Evolutionary conservation across 2,888 invertebrate genomes (phyloP).

Genomic region (Lordiphosa fenestrarum): DNA sequence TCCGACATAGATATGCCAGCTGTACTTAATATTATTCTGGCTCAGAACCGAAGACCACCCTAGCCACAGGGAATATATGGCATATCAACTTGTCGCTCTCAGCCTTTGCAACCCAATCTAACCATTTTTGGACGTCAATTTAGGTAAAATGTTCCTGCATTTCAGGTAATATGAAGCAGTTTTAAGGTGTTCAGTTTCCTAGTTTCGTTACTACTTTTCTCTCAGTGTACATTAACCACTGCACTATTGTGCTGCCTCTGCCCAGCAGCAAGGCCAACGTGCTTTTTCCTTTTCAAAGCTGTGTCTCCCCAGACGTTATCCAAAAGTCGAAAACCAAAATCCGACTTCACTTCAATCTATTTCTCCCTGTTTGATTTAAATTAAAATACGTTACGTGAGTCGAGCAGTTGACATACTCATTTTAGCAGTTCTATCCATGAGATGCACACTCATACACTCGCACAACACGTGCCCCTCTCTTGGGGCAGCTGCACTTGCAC

Average conservation of each 20-base stretch:
- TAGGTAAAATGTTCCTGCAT: too few relatives aligned
- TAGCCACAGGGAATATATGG: too few relatives aligned
- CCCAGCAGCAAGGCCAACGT: constrained; percentile 13
- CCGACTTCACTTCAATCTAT: constrained; percentile 54
- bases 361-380: constrained; percentile 64
- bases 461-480: constrained; percentile 3
- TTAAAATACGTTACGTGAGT: constrained; percentile 74
- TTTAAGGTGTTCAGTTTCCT: not conserved
- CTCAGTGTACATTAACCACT: constrained; percentile 5
- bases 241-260: constrained; percentile 13
- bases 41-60: too few relatives aligned
- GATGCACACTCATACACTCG: constrained; percentile 38
- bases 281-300: constrained; percentile 1
- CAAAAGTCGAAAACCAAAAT: constrained; percentile 6
- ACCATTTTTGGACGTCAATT: too few relatives aligned
- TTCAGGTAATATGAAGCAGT: too few relatives aligned
- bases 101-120: too few relatives aligned
- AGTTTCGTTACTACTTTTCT: not conserved
- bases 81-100: too few relatives aligned
- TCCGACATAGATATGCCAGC: too few relatives aligned
- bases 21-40: too few relatives aligned
- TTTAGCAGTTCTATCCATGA: constrained; percentile 41
- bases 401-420: constrained; percentile 59
- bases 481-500: constrained; percentile 21
- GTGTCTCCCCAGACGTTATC: constrained; percentile 13